Evolutionary conservation across 2,797 vertebrate genomes (phyloP).

Genomic region (Poecile montanus): DNA sequence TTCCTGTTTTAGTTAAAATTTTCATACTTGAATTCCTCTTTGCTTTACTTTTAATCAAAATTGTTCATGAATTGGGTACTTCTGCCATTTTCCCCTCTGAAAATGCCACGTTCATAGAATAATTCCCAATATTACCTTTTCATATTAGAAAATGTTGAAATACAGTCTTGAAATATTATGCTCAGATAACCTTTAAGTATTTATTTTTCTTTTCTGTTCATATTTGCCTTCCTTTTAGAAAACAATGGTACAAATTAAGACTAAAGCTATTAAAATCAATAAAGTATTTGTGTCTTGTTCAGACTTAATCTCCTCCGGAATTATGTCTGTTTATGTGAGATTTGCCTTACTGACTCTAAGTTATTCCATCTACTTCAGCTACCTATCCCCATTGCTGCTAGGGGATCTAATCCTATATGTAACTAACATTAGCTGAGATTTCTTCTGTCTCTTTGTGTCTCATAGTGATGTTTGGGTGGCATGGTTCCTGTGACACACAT

Average conservation of each 20-base stretch:
- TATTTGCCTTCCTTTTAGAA: background rate
- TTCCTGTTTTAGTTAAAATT: background rate
- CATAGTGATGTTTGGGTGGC: background rate
- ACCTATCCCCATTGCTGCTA: background rate
- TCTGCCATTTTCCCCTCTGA: accelerated
- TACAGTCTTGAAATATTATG: background rate
- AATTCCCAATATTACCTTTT: background rate
- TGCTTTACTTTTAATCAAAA: background rate
- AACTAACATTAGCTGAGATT: background rate
- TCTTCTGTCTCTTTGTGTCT: background rate
- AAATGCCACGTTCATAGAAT: background rate
- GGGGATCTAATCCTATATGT: background rate
- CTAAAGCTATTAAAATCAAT: background rate
- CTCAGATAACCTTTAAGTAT: background rate
- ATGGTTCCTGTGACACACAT: background rate
- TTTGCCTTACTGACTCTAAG: background rate
- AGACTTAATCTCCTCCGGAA: background rate
- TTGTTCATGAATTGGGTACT: background rate
- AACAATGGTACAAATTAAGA: background rate
- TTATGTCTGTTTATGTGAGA: background rate
- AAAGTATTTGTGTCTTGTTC: background rate
- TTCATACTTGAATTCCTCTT: background rate
- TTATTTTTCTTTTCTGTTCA: background rate
- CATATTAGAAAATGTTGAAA: background rate
- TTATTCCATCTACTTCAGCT: background rate